These are phyloP conservation scores for Ricordea florida DNA, from an alignment of 92 coral and sea anemone species.

Conservation along the genomic window DNA sequence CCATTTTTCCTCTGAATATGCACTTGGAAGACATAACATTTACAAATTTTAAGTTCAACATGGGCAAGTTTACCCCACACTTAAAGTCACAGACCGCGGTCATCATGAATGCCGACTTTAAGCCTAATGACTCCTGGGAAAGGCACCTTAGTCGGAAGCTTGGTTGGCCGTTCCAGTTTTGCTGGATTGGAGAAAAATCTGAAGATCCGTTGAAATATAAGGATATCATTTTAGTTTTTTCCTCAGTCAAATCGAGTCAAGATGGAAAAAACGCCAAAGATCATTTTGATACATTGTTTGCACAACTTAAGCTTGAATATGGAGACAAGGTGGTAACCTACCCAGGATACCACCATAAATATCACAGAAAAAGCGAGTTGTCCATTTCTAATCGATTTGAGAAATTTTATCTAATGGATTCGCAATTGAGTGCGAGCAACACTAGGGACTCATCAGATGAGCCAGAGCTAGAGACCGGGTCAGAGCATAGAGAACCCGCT, in stretches of 20 bases:
- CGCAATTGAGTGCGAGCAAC: not conserved
- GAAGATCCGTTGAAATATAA: not conserved
- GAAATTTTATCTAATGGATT: not conserved
- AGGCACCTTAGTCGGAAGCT: not conserved
- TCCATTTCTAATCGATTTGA: slow-evolving; percentile 2
- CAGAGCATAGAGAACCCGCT: no score
- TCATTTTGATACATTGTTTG: not conserved
- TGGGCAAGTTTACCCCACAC: not conserved
- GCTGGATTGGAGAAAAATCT: not conserved
- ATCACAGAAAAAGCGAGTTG: not conserved
- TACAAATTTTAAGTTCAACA: not conserved
- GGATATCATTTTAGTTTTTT: slow-evolving; percentile 1
- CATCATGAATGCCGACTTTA: not conserved
- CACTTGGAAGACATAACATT: slow-evolving; percentile 1
- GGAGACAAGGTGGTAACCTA: not conserved
- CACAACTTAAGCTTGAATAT: not conserved
- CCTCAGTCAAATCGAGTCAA: not conserved
- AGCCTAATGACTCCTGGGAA: slow-evolving; percentile 10
- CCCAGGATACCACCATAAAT: not conserved
- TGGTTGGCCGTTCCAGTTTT: slow-evolving; percentile 32
- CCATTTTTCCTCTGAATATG: not conserved
- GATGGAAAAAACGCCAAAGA: not conserved
- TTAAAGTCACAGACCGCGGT: slow-evolving; percentile 6
- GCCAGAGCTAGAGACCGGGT: not conserved
- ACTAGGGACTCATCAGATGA: not conserved